A percentile compares a stretch with the other conserved stretches of the same genome.
Conservation (phyloP, 2,797 vertebrate genomes). For the Falco rusticolus region DNA sequence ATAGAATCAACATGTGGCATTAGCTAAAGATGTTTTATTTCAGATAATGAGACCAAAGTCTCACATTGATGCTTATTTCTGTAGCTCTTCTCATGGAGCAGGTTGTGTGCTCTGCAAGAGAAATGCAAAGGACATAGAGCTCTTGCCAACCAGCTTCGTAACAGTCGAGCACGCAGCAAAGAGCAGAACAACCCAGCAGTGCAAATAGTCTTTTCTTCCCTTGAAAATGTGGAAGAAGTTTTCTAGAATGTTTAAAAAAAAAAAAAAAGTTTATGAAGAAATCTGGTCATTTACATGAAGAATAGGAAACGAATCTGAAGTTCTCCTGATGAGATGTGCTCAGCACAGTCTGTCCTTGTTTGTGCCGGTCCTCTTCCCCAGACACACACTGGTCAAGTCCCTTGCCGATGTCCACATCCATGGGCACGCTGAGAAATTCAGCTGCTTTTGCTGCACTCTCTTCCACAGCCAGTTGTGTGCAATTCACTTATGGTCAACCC, state of each 20-base stretch:
- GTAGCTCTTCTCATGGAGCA: neutral
- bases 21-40: neutral
- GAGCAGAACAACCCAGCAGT: neutral
- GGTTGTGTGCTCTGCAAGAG: neutral
- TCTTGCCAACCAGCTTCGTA: neutral
- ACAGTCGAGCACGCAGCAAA: neutral
- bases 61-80: neutral
- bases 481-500: rapidly evolving
- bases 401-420: rapidly evolving
- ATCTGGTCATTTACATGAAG: neutral
- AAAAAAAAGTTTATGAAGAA: neutral
- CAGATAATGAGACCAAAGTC: neutral
- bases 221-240: neutral
- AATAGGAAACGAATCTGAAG: neutral
- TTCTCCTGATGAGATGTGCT: neutral
- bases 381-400: rapidly evolving
- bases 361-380: neutral
- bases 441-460: too few relatives aligned
- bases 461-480: too few relatives aligned
- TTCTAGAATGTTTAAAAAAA: neutral
- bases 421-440: rapidly evolving
- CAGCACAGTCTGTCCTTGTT: neutral
- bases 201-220: neutral
- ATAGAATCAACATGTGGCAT: neutral
- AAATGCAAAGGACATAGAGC: neutral